Conservation (phyloP, 1,140 invertebrate species). For the Agraylea sexmaculata region DNA sequence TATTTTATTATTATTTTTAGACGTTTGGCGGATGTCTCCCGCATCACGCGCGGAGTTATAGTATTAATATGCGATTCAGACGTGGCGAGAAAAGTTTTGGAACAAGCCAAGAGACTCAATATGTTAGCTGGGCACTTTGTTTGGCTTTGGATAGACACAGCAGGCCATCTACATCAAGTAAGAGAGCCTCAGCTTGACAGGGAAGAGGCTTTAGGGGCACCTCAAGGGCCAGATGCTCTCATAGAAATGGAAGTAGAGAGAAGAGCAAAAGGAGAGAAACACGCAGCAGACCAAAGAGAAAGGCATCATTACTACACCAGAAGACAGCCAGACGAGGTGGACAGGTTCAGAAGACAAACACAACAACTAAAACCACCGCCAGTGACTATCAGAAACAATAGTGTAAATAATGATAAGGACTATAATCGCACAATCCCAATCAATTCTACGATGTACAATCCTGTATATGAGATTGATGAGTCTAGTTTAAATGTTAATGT, state of each 20-base stretch:
- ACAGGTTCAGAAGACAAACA: too few species aligned
- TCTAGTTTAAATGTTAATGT: constrained; percentile 16
- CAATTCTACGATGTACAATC: too few species aligned
- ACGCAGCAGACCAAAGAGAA: constrained; percentile 18
- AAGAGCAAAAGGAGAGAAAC: constrained; percentile 15
- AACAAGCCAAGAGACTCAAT: constrained; percentile 55
- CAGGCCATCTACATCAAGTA: constrained; percentile 24
- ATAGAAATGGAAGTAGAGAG: constrained; percentile 16
- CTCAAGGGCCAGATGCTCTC: constrained; percentile 12
- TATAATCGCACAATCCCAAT: too few species aligned
- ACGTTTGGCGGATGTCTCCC: constrained; percentile 47
- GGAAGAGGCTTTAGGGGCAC: constrained; percentile 1
- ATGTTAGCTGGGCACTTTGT: constrained; percentile 70
- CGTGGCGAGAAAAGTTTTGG: constrained; percentile 52
- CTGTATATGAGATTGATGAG: constrained; percentile 14
- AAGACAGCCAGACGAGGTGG: constrained; percentile 11
- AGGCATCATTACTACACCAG: constrained; percentile 15
- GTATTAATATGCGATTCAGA: constrained; percentile 56
- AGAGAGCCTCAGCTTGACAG: background rate
- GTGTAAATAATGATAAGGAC: too few species aligned
- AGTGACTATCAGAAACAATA: background rate
- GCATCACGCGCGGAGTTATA: constrained; percentile 55
- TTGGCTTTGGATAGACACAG: constrained; percentile 65
- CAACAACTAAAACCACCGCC: too few species aligned
- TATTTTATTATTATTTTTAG: constrained; percentile 29